Percentiles rank a stretch among this genome's conserved stretches.
Conservation (phyloP, 2,113 vertebrate species). For the Mystacornis crossleyi region DNA sequence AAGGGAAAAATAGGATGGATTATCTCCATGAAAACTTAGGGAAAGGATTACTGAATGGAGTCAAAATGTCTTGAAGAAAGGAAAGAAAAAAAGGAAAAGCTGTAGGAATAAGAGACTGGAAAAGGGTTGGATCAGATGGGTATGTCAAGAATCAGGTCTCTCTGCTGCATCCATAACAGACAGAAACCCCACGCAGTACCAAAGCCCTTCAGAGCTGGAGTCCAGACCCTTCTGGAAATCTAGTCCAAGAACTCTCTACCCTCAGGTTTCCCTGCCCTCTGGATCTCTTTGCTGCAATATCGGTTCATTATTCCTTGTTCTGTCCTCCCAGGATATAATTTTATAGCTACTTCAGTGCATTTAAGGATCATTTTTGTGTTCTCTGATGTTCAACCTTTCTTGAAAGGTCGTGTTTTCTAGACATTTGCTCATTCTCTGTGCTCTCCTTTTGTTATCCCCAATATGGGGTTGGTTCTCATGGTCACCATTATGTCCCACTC, state of each 20-base stretch:
- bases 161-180: background rate
- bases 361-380: background rate
- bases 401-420: background rate
- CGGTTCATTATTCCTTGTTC: background rate
- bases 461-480: background rate
- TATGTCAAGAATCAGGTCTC: background rate
- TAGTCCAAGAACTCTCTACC: background rate
- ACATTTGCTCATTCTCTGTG: background rate
- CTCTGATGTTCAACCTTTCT: background rate
- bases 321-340: background rate
- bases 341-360: background rate
- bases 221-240: background rate
- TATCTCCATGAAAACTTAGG: background rate
- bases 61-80: background rate
- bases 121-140: background rate
- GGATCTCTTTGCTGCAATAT: background rate
- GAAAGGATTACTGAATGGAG: background rate
- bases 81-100: background rate
- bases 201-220: background rate
- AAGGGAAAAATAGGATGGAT: background rate
- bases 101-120: background rate
- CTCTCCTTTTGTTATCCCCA: background rate
- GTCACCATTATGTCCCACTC: background rate
- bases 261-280: background rate
- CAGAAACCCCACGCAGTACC: background rate